Evolutionary conservation across 2,113 vertebrate genomes (phyloP).

Genomic region (Marmota monax): DNA sequence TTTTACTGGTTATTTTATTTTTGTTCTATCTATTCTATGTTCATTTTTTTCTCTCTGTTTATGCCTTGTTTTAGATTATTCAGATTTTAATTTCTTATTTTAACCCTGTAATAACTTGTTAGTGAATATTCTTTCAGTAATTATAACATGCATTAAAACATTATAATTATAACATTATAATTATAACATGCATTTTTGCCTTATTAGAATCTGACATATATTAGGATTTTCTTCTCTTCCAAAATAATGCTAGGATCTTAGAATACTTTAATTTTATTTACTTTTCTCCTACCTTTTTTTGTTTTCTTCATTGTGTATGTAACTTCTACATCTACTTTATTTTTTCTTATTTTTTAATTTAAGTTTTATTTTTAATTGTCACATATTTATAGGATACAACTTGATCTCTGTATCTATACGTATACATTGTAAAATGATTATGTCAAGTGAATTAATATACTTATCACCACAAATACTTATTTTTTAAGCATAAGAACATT

Average conservation of each 20-base stretch:
- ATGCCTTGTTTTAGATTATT: background rate
- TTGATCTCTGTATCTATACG: too few relatives aligned
- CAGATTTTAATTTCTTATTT: background rate
- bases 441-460: too few relatives aligned
- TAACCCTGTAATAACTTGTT: background rate
- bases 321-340: too few relatives aligned
- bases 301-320: background rate
- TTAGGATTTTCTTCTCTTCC: background rate
- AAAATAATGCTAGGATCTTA: background rate
- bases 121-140: background rate
- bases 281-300: background rate
- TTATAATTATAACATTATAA: too few relatives aligned
- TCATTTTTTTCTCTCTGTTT: background rate
- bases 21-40: background rate
- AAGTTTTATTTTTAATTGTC: too few relatives aligned
- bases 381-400: too few relatives aligned
- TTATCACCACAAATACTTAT: too few relatives aligned
- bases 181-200: background rate
- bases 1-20: background rate
- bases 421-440: too few relatives aligned
- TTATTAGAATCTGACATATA: background rate
- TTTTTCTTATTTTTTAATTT: too few relatives aligned
- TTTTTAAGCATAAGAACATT: too few relatives aligned
- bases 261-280: background rate
- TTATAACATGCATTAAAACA: too few relatives aligned